These are phyloP conservation scores for Drosophila trapezifrons DNA, from an alignment of 1,140 invertebrate species.

Conservation along the genomic window DNA sequence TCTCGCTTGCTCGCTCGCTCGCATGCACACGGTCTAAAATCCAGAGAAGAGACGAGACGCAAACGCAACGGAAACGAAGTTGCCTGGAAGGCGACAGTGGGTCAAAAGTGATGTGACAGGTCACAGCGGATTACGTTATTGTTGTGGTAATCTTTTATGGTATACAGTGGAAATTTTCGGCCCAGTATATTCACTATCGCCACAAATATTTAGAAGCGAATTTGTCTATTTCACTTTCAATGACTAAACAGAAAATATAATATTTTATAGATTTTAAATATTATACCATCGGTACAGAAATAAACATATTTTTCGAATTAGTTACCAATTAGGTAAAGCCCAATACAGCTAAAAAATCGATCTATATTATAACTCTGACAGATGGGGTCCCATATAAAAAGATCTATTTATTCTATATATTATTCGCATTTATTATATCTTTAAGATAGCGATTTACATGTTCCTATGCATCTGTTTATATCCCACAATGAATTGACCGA, in stretches of 20 bases:
- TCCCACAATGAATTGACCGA: background rate
- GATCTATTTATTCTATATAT: too few species aligned
- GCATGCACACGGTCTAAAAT: slow-evolving; percentile 49
- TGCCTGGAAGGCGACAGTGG: slow-evolving; percentile 54
- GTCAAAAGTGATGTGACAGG: slow-evolving; percentile 5
- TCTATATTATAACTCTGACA: too few species aligned
- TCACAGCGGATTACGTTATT: slow-evolving; percentile 16
- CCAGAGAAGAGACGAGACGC: slow-evolving; percentile 37
- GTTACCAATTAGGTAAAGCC: too few species aligned
- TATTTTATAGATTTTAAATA: background rate
- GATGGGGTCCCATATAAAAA: too few species aligned
- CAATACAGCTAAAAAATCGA: too few species aligned
- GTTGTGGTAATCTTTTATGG: slow-evolving; percentile 1
- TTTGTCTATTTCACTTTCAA: background rate
- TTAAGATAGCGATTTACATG: too few species aligned
- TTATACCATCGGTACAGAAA: background rate
- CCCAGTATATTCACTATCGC: background rate
- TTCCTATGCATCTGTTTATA: too few species aligned
- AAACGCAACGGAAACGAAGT: slow-evolving; percentile 55
- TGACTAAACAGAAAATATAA: too few species aligned
- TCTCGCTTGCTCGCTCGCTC: slow-evolving; percentile 69
- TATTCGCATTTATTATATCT: too few species aligned
- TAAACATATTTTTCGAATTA: too few species aligned
- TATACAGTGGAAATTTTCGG: slow-evolving; percentile 8
- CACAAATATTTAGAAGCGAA: background rate